Conservation (phyloP, 1,140 invertebrate species). For the Pantala flavescens region DNA sequence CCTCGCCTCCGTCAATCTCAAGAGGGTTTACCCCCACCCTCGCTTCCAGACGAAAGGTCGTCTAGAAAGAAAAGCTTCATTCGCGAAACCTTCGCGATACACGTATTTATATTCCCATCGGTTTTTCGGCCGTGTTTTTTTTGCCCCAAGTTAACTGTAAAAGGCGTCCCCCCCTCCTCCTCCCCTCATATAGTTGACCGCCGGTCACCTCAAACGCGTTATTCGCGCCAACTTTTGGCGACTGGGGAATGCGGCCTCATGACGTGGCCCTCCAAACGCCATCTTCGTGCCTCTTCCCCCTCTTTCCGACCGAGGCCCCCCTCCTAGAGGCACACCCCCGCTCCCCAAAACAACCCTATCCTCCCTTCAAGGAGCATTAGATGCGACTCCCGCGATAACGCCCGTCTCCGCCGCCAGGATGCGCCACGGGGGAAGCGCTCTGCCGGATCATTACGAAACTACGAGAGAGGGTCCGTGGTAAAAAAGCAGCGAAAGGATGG, state of each 20-base stretch:
- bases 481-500: neutral
- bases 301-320: neutral
- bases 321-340: neutral
- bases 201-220: neutral
- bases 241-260: neutral
- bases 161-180: neutral
- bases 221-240: neutral
- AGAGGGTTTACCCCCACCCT: neutral
- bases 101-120: too few species aligned
- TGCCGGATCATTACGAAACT: conserved; percentile 4
- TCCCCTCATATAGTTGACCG: neutral
- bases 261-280: neutral
- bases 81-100: neutral
- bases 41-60: neutral
- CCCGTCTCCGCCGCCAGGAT: neutral
- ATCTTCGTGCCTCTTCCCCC: neutral
- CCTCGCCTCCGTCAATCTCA: too few species aligned
- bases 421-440: neutral
- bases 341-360: neutral
- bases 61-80: neutral
- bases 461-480: neutral
- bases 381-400: neutral
- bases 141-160: neutral
- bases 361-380: neutral
- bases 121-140: neutral